Conservation (phyloP, 2,888 invertebrate species). For the Apamea sordens region DNA sequence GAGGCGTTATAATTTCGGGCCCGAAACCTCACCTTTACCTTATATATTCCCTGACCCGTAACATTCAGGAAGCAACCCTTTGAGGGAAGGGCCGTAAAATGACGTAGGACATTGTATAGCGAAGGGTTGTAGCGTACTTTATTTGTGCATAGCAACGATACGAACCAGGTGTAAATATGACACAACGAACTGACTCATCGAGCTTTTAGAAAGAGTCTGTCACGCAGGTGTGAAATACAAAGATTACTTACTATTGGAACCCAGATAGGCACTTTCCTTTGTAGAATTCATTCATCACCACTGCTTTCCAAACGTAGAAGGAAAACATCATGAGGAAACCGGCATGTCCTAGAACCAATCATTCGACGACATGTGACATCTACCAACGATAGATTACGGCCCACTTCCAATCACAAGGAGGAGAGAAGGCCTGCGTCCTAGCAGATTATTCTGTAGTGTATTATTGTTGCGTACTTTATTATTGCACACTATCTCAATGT, state of each 20-base stretch:
- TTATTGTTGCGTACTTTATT: background rate
- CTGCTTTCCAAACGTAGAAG: background rate
- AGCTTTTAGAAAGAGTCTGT: background rate
- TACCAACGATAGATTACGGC: background rate
- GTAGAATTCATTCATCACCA: background rate
- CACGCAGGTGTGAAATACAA: background rate
- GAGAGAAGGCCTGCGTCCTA: background rate
- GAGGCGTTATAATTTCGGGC: slow-evolving; percentile 29
- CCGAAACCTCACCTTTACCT: slow-evolving; percentile 35
- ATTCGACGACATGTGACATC: no score
- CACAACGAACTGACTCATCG: slow-evolving; percentile 3
- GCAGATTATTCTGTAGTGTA: background rate
- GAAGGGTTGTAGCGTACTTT: slow-evolving; percentile 29
- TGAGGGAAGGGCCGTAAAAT: slow-evolving; percentile 30
- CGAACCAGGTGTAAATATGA: slow-evolving; percentile 7
- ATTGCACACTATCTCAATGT: background rate
- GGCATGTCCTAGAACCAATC: no score
- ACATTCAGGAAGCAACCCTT: slow-evolving; percentile 52
- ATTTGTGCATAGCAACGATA: slow-evolving; percentile 14
- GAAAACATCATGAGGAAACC: background rate
- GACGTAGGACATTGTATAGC: slow-evolving; percentile 23
- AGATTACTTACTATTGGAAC: background rate
- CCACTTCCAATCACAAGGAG: background rate
- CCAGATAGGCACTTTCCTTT: background rate
- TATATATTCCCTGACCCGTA: slow-evolving; percentile 45